Evolutionary conservation across 2,888 invertebrate genomes (phyloP).

Genomic region (Chrysina gloriosa): DNA sequence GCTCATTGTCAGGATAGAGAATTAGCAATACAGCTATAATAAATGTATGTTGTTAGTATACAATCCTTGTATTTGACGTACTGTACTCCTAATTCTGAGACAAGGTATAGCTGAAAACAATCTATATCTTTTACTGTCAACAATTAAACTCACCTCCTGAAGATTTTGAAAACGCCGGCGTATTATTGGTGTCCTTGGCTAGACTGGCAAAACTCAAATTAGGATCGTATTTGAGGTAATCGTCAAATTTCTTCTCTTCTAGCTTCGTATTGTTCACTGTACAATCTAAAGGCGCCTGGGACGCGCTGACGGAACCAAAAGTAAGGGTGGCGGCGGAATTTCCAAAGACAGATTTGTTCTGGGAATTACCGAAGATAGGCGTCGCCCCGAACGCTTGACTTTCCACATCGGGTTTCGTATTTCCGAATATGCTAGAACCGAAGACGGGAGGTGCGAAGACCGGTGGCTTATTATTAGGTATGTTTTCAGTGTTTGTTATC

Average conservation of each 20-base stretch:
- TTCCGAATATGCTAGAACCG: not conserved
- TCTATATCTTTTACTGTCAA: too few species aligned
- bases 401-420: not conserved
- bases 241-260: conserved; percentile 21
- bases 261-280: conserved; percentile 12
- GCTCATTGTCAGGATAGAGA: too few species aligned
- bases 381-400: conserved; percentile 1
- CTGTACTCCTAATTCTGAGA: too few species aligned
- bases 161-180: conserved; percentile 44
- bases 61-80: too few species aligned
- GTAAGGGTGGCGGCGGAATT: conserved; percentile 28
- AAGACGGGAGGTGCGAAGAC: not conserved
- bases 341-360: conserved; percentile 6
- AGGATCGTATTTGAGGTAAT: conserved; percentile 57
- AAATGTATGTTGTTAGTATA: too few species aligned
- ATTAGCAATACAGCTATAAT: too few species aligned
- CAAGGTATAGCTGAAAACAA: too few species aligned
- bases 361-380: conserved; percentile 10
- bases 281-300: conserved; percentile 12
- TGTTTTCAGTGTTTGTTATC: not conserved
- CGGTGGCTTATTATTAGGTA: not conserved
- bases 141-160: conserved; percentile 35
- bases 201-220: conserved; percentile 61
- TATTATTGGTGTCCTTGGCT: conserved; percentile 54
- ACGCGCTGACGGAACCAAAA: conserved; percentile 38